phyloP scores from a whole-genome alignment of 2,888 invertebrate genomes.

The Hypselothyrea guttata region DNA sequence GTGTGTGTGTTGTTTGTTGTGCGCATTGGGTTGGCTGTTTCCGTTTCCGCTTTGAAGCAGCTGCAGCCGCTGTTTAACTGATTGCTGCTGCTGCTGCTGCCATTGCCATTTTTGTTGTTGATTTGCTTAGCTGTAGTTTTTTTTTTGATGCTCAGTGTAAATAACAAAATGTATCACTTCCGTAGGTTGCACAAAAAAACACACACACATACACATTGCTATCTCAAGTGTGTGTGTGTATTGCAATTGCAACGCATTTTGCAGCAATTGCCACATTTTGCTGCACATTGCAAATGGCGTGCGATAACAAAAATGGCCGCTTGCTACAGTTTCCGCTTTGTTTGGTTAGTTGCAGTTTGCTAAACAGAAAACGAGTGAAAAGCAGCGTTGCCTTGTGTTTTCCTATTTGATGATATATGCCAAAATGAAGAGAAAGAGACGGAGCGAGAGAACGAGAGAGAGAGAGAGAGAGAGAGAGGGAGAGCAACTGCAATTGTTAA shows the following conservation, averaged over 20 bases:
- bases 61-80: slow-evolving; percentile 17
- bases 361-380: neutral
- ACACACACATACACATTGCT: slow-evolving; percentile 5
- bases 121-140: slow-evolving; percentile 8
- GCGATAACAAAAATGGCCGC: slow-evolving; percentile 75
- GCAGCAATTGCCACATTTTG: slow-evolving; percentile 26
- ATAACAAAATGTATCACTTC: slow-evolving; percentile 62
- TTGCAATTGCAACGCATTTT: slow-evolving; percentile 35
- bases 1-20: slow-evolving; percentile 25
- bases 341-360: slow-evolving; percentile 62
- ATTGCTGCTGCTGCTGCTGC: slow-evolving; percentile 13
- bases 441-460: no score
- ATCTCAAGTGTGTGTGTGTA: neutral
- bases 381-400: slow-evolving; percentile 31
- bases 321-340: slow-evolving; percentile 68
- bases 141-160: slow-evolving; percentile 33
- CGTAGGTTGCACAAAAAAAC: slow-evolving; percentile 26
- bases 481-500: slow-evolving; percentile 43
- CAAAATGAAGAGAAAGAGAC: no score
- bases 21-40: slow-evolving; percentile 46
- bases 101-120: slow-evolving; percentile 20
- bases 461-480: neutral
- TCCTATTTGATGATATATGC: slow-evolving; percentile 31
- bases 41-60: slow-evolving; percentile 59
- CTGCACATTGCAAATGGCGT: slow-evolving; percentile 62